These are phyloP conservation scores for Junco hyemalis DNA, from an alignment of 2,113 vertebrate species.

Conservation along the genomic window DNA sequence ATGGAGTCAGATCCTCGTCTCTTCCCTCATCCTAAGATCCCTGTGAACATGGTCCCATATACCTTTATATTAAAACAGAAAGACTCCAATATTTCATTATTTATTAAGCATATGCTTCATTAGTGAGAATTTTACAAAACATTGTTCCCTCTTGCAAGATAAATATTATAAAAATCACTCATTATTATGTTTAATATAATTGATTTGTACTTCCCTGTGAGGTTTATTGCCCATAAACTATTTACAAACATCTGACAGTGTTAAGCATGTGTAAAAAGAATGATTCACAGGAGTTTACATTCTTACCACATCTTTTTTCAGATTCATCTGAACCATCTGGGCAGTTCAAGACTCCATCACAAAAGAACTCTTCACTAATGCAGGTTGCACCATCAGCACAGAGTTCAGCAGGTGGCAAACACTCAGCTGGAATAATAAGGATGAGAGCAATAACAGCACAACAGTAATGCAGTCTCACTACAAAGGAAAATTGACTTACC, in stretches of 20 bases:
- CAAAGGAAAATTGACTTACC: background rate
- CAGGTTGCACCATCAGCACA: constrained; percentile 71
- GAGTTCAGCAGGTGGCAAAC: constrained; percentile 44
- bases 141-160: background rate
- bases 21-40: no score
- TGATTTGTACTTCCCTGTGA: background rate
- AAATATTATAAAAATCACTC: background rate
- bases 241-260: background rate
- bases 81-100: background rate
- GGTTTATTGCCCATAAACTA: background rate
- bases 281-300: background rate
- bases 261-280: background rate
- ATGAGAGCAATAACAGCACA: constrained; percentile 21
- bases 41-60: no score
- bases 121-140: background rate
- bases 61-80: background rate
- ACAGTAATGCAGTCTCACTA: background rate
- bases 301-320: constrained; percentile 74
- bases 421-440: constrained; percentile 43
- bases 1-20: no score
- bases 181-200: background rate
- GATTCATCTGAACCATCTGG: constrained; percentile 78
- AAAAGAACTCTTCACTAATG: constrained; percentile 64
- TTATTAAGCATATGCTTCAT: background rate
- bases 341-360: constrained; percentile 78